Evolutionary conservation across 2,113 vertebrate species (phyloP).

Genomic region (Hemicordylus capensis): DNA sequence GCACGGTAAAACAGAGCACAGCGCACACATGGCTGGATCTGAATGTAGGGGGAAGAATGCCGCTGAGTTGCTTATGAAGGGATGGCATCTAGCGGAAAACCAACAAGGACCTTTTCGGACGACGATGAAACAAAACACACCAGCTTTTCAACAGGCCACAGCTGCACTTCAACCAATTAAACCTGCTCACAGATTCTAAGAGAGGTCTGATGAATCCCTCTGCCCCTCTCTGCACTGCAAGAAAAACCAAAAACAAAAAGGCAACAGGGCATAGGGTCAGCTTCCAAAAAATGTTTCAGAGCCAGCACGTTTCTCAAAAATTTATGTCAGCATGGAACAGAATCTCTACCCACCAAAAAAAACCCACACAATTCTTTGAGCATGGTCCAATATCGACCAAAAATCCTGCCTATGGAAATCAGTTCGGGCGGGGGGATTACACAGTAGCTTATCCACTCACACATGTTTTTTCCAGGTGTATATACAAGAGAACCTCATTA

Average conservation of each 20-base stretch:
- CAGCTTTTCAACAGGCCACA: conserved; percentile 19
- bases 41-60: conserved; percentile 58
- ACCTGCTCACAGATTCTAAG: conserved; percentile 8
- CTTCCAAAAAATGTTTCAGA: background rate
- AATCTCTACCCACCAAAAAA: too few species aligned
- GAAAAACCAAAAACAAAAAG: background rate
- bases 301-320: background rate
- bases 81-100: background rate
- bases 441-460: background rate
- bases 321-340: background rate
- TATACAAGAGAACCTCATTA: too few species aligned
- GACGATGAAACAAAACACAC: background rate
- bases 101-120: background rate
- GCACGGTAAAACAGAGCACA: conserved; percentile 11
- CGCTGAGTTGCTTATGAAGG: conserved; percentile 39
- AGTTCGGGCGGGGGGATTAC: background rate
- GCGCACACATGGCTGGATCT: conserved; percentile 65
- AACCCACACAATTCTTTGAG: background rate
- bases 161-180: conserved; percentile 5
- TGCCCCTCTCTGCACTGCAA: background rate
- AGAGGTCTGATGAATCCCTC: background rate
- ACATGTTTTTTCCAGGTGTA: background rate
- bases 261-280: background rate
- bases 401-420: background rate
- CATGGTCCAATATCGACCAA: background rate